These are phyloP conservation scores for Liposcelis brunnea DNA, from an alignment of 2,888 invertebrate species.

Conservation along the genomic window DNA sequence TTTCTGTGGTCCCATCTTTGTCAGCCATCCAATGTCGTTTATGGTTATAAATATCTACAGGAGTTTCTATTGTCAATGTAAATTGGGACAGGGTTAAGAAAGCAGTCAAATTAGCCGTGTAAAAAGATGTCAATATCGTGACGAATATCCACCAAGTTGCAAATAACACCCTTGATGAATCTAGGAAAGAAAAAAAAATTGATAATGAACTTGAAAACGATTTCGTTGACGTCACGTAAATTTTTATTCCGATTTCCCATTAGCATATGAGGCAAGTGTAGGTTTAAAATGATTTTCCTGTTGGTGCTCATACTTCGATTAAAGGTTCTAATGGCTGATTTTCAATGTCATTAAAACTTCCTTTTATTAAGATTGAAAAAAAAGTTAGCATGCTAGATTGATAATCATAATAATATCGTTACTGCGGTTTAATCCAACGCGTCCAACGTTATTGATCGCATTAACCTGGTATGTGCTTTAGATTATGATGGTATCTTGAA, in stretches of 20 bases:
- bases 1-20: slow-evolving; percentile 51
- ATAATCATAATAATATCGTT: too few relatives aligned
- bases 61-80: slow-evolving; percentile 55
- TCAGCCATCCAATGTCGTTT: slow-evolving; percentile 52
- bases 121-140: slow-evolving; percentile 70
- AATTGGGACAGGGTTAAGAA: slow-evolving; percentile 73
- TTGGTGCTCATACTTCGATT: too few relatives aligned
- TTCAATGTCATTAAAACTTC: too few relatives aligned
- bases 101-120: slow-evolving; percentile 80
- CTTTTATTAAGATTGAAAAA: too few relatives aligned
- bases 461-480: too few relatives aligned
- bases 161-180: slow-evolving; percentile 65
- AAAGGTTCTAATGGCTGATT: too few relatives aligned
- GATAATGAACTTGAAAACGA: slow-evolving; percentile 16
- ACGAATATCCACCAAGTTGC: slow-evolving; percentile 89
- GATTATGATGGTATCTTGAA: too few relatives aligned
- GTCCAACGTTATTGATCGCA: too few relatives aligned
- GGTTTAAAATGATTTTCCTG: too few relatives aligned
- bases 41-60: slow-evolving; percentile 45
- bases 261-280: background rate
- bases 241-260: slow-evolving; percentile 9
- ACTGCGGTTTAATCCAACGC: too few relatives aligned
- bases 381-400: too few relatives aligned
- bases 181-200: slow-evolving; percentile 31
- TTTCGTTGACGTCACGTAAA: slow-evolving; percentile 8